Conservation (phyloP, 2,113 vertebrate species). For the Chamaetylas fuelleborni region DNA sequence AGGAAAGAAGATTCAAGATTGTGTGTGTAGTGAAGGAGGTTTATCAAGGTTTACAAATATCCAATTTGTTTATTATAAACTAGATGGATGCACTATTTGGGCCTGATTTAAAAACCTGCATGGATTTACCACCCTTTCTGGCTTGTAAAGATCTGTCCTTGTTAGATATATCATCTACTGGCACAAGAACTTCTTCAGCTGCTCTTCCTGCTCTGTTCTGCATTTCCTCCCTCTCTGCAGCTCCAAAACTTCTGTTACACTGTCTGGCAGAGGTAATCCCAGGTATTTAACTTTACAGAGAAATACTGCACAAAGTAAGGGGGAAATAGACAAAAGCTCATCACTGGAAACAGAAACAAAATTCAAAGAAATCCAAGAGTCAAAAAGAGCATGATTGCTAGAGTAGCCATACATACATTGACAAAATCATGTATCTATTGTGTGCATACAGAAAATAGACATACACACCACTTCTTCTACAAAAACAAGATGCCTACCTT, state of each 20-base stretch:
- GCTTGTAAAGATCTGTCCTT: neutral
- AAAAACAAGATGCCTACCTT: neutral
- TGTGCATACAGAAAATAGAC: neutral
- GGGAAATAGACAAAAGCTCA: neutral
- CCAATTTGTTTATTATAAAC: neutral
- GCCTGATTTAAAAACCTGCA: neutral
- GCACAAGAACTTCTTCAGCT: neutral
- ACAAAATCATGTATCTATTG: neutral
- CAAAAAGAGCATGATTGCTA: neutral
- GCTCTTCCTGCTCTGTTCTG: neutral
- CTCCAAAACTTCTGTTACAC: neutral
- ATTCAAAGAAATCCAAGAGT: neutral
- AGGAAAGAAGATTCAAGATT: neutral
- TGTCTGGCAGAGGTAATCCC: neutral
- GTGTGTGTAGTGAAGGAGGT: neutral
- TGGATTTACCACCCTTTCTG: neutral
- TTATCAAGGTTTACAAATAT: neutral
- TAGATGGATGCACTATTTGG: neutral
- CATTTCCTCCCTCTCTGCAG: neutral
- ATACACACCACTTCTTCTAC: neutral
- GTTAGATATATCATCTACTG: neutral
- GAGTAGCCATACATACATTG: too few relatives aligned
- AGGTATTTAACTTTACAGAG: neutral
- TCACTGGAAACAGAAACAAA: neutral
- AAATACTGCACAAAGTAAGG: neutral